Evolutionary conservation across 23 tunicate species (phyloP).

Genomic region (Halocynthia roretzi): DNA sequence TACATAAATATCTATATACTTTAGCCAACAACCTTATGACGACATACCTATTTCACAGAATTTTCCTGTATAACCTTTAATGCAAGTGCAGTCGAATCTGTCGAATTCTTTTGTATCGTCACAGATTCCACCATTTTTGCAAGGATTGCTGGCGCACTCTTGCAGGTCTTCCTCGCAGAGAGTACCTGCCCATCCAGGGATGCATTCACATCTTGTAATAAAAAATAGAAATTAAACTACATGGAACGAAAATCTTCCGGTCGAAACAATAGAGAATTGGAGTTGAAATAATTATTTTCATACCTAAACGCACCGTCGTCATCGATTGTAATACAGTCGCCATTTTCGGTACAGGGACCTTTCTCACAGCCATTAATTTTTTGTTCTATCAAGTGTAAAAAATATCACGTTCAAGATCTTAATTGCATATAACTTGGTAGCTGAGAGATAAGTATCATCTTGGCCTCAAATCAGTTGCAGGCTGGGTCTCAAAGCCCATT

Average conservation of each 20-base stretch:
- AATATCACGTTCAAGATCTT: not conserved
- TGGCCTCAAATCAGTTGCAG: too few species aligned
- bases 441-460: too few species aligned
- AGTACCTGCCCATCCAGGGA: conserved; percentile 11
- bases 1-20: too few species aligned
- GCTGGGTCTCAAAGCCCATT: too few species aligned
- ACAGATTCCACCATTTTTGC: conserved; percentile 54
- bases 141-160: conserved; percentile 36
- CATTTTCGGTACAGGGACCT: conserved; percentile 35
- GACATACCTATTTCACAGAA: conserved; percentile 50
- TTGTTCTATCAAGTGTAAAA: conserved; percentile 1
- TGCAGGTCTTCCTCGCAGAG: conserved; percentile 22
- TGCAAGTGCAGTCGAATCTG: conserved; percentile 39
- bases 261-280: not conserved
- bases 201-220: conserved; percentile 13
- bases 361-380: conserved; percentile 37
- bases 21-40: too few species aligned
- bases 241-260: not conserved
- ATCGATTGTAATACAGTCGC: conserved; percentile 29
- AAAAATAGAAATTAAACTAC: not conserved
- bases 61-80: conserved; percentile 32
- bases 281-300: not conserved
- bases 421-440: too few species aligned
- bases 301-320: conserved; percentile 40
- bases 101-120: conserved; percentile 24